phyloP scores from a whole-genome alignment of 2,797 vertebrate genomes.

The Oceanodroma leucorhoa region DNA sequence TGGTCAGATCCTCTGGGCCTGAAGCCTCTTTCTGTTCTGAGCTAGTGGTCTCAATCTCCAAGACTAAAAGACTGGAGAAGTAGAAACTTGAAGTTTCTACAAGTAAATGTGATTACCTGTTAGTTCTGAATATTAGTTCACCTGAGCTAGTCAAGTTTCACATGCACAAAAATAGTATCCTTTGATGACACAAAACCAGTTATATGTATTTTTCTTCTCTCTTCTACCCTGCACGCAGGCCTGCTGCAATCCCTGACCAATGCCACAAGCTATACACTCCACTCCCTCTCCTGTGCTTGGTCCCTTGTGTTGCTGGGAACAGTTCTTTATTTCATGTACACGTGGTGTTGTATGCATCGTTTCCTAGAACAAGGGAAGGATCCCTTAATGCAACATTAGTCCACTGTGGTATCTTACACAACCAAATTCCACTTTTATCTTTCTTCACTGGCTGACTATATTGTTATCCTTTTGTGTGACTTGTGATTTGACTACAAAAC shows the following conservation, averaged over 20 bases:
- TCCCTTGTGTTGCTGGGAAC: not conserved
- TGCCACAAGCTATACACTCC: not conserved
- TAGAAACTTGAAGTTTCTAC: not conserved
- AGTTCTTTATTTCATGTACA: not conserved
- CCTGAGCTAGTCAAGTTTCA: not conserved
- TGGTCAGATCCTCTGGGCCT: not conserved
- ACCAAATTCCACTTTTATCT: not conserved
- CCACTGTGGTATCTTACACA: not conserved
- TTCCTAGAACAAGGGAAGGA: not conserved
- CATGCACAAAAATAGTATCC: not conserved
- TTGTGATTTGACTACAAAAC: not conserved
- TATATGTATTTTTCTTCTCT: not conserved
- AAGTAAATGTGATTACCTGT: not conserved
- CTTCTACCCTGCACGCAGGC: not conserved
- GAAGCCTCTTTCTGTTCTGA: not conserved
- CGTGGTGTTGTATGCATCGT: rapidly evolving
- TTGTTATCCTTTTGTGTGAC: not conserved
- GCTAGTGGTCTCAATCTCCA: not conserved
- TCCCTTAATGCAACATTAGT: rapidly evolving
- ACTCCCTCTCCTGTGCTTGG: not conserved
- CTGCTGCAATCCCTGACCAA: not conserved
- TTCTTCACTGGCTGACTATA: not conserved
- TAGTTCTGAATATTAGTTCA: not conserved
- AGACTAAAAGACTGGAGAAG: not conserved
- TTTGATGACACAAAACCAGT: not conserved